Percentiles rank a stretch among this genome's conserved stretches.
Conservation (phyloP, 2,888 invertebrate species). For the Epiblema foenella region DNA sequence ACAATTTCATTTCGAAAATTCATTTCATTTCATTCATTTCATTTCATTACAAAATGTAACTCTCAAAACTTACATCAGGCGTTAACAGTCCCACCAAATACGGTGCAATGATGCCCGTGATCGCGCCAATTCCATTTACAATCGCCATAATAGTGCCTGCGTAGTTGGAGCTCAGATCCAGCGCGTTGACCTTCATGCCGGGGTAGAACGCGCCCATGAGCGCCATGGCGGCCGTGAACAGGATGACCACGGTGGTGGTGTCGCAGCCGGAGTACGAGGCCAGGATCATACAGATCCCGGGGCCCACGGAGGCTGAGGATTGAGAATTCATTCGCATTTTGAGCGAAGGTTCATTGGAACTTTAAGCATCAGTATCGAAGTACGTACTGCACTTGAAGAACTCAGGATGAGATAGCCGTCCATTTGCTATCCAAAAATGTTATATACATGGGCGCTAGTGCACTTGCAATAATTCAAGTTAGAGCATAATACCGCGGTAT, state of each 20-base stretch:
- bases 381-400: background rate
- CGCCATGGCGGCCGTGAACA: constrained; percentile 88
- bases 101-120: constrained; percentile 89
- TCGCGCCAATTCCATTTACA: constrained; percentile 89
- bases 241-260: constrained; percentile 83
- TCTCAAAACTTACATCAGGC: constrained; percentile 82
- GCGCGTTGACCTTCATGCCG: constrained; percentile 88
- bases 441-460: background rate
- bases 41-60: constrained; percentile 3
- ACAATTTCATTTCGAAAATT: too few species aligned
- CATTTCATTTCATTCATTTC: too few species aligned
- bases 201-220: constrained; percentile 89
- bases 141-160: constrained; percentile 89
- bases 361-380: background rate
- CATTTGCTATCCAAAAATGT: background rate
- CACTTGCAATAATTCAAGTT: background rate
- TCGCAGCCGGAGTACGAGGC: constrained; percentile 89
- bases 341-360: background rate
- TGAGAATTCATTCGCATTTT: constrained; percentile 24
- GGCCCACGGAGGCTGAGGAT: constrained; percentile 86
- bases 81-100: constrained; percentile 88
- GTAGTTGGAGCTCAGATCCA: constrained; percentile 88
- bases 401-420: background rate
- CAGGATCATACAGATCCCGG: constrained; percentile 87
- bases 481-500: too few species aligned